Evolutionary conservation across 2,113 vertebrate genomes (phyloP), one percentile per base, ranked within the genome.

Genomic region (Choloepus hoffmanni): DNA sequence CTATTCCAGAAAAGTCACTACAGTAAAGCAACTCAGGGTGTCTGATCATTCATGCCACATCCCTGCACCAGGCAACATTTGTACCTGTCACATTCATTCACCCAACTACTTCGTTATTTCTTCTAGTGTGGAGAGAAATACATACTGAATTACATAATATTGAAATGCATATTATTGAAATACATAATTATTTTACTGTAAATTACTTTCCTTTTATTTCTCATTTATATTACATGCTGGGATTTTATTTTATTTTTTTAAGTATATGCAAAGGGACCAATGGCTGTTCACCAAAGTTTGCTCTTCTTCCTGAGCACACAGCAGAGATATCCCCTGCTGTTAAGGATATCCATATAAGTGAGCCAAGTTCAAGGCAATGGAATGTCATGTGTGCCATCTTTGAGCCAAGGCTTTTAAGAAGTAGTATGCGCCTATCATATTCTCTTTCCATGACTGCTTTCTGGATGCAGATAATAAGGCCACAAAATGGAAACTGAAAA

Each of bases 131-230:
- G 40, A 72, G n/a, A 78, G 63, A 88, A 93, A 58, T 45, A 48
- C 21, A 55, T 53, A 63, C 21, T 43, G 55, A 82, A 53, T 62
- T 67, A 58, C 5, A 18, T 36, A 26, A 36, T 72, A 45, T 30
- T 77, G 18, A 72, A 76, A 45, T 36, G n/a, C 2, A 18, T 40
- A 15, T 40, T 79, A 48, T 24, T 74, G 33, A 78, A 45, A 58
- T 60, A 67, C 3, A 18, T 26, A 26, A 36, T 33, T 50, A 70
- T 63, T 94, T 72, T 85, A 65, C 33, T 77, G 13, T 26, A 73
- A 50, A 50, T 70, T 76, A 50, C 16, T 85, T 78, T 90, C n/a
- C 26, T 65, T 85, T 87, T 65, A 90, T 70, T 65, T 93, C 55
- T 74, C 30, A 30, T 94, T 89, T 89, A 67, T 5, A 40, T 79